phyloP scores from a whole-genome alignment of 2,888 invertebrate species.

The Machimus atricapillus region DNA sequence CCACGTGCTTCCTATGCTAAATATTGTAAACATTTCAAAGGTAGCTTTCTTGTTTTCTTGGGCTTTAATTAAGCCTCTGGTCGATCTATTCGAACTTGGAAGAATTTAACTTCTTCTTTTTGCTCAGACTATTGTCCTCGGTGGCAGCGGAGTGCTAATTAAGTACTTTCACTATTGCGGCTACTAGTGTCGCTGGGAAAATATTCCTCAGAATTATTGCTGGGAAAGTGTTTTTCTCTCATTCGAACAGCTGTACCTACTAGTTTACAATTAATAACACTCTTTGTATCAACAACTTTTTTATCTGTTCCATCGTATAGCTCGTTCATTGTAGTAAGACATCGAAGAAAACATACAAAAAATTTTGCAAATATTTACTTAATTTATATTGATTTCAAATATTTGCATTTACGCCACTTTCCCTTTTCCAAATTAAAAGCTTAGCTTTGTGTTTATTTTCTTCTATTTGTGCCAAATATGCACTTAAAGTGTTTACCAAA shows the following conservation, averaged over 20 bases:
- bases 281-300: background rate
- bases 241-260: background rate
- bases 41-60: conserved; percentile 19
- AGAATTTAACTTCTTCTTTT: background rate
- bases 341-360: background rate
- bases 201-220: background rate
- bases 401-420: background rate
- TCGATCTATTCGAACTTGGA: background rate
- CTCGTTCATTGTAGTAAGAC: background rate
- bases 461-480: background rate
- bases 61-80: conserved; percentile 17
- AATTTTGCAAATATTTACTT: background rate
- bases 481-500: background rate
- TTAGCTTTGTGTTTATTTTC: background rate
- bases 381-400: background rate
- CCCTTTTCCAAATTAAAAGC: background rate
- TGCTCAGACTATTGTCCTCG: background rate
- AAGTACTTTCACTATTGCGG: background rate
- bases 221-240: background rate
- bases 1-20: conserved; percentile 34
- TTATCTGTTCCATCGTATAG: background rate
- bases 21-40: background rate
- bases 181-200: background rate
- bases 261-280: background rate
- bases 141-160: background rate